Evolutionary conservation across 1,140 invertebrate genomes (phyloP).

Genomic region (Drosophila serrata): DNA sequence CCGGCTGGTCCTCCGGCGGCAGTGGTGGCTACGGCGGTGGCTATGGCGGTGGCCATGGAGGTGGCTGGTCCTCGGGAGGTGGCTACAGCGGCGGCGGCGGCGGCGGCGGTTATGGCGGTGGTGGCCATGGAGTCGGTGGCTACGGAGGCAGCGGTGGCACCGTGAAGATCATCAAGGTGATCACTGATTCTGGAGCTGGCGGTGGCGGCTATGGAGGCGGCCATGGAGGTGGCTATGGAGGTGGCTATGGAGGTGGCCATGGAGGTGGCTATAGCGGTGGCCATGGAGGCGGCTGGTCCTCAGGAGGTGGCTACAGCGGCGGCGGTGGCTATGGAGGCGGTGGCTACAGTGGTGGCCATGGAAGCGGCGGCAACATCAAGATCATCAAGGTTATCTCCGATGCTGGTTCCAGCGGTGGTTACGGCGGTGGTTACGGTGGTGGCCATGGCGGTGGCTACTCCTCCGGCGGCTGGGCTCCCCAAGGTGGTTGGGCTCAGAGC

Average conservation of each 20-base stretch:
- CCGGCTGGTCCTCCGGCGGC: constrained; percentile 52
- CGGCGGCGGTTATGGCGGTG: constrained; percentile 36
- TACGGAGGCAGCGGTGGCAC: constrained; percentile 29
- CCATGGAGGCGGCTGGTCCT: constrained; percentile 37
- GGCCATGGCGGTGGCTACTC: constrained; percentile 36
- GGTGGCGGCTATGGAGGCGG: constrained; percentile 42
- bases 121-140: constrained; percentile 16
- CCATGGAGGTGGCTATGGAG: constrained; percentile 28
- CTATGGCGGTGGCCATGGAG: constrained; percentile 26
- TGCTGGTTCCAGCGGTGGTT: constrained; percentile 45
- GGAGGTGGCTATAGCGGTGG: constrained; percentile 45
- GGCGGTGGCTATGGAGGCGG: constrained; percentile 27
- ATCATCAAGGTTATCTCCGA: constrained; percentile 66
- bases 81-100: constrained; percentile 27
- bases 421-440: constrained; percentile 33
- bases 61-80: constrained; percentile 33
- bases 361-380: constrained; percentile 43
- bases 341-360: constrained; percentile 22
- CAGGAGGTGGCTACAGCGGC: constrained; percentile 38
- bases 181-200: constrained; percentile 47
- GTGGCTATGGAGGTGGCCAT: constrained; percentile 34
- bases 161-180: constrained; percentile 59
- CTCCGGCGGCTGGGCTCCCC: constrained; percentile 63
- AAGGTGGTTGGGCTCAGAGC: constrained; percentile 61
- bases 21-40: constrained; percentile 24